Conservation (phyloP, 2,113 vertebrate genomes). For the Ibidorhyncha struthersii region DNA sequence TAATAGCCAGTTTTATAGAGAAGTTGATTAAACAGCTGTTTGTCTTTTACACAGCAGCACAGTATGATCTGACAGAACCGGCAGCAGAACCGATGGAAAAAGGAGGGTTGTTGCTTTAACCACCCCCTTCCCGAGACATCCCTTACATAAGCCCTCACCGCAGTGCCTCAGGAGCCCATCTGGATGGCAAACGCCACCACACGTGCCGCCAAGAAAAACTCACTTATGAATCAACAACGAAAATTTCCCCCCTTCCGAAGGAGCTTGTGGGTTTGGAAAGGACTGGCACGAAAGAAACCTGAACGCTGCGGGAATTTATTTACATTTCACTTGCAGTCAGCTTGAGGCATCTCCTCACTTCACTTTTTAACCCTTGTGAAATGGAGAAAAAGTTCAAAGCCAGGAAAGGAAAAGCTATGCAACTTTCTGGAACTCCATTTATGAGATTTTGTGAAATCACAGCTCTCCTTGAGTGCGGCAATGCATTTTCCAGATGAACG, state of each 20-base stretch:
- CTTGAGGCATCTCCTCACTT: neutral
- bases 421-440: neutral
- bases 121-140: constrained; percentile 32
- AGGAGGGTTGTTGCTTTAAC: neutral
- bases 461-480: neutral
- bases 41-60: neutral
- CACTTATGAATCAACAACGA: constrained; percentile 45
- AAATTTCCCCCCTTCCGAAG: constrained; percentile 29
- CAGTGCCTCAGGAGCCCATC: constrained; percentile 47
- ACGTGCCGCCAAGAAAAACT: constrained; percentile 66
- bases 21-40: neutral
- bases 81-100: neutral
- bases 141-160: constrained; percentile 52
- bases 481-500: neutral
- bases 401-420: neutral
- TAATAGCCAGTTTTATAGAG: neutral
- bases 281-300: neutral
- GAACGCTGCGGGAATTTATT: neutral
- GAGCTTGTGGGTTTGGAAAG: constrained; percentile 45
- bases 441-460: neutral
- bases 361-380: constrained; percentile 5
- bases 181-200: constrained; percentile 41
- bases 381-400: neutral
- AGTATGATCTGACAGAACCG: neutral
- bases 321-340: neutral